A percentile compares a stretch with the other conserved stretches of the same genome.
These are phyloP conservation scores for Thalassoma bifasciatum DNA, from an alignment of 2,113 vertebrate genomes.

Conservation along the genomic window DNA sequence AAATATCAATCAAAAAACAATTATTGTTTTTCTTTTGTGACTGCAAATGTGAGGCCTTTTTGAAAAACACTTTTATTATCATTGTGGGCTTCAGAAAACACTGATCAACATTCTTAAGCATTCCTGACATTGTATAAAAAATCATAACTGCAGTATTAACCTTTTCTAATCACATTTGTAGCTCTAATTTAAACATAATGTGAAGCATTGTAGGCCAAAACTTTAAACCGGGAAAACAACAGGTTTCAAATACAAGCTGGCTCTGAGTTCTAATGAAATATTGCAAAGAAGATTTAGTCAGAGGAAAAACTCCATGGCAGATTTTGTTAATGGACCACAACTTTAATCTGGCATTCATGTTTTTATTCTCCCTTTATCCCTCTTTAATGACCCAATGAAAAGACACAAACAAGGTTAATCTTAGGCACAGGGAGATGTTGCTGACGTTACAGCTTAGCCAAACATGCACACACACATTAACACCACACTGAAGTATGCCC, in stretches of 20 bases:
- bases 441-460: slow-evolving; percentile 9
- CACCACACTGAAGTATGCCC: slow-evolving; percentile 9
- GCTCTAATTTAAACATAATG: not conserved
- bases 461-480: not conserved
- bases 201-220: not conserved
- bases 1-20: too few relatives aligned
- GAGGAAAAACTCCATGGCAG: not conserved
- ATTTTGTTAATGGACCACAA: slow-evolving; percentile 1
- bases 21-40: too few relatives aligned
- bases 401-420: not conserved
- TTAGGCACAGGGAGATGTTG: slow-evolving; percentile 18
- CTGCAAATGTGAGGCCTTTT: too few relatives aligned
- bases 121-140: too few relatives aligned
- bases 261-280: not conserved
- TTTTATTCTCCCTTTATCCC: not conserved
- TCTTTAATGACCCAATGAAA: slow-evolving; percentile 11
- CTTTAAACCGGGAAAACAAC: not conserved
- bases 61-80: too few relatives aligned
- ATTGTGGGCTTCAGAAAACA: too few relatives aligned
- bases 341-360: not conserved
- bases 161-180: too few relatives aligned
- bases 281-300: not conserved
- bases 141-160: too few relatives aligned
- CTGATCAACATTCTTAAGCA: too few relatives aligned
- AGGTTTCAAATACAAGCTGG: not conserved